Base-by-base conservation (phyloP, 2,797 vertebrate species). In the Channa striata region DNA sequence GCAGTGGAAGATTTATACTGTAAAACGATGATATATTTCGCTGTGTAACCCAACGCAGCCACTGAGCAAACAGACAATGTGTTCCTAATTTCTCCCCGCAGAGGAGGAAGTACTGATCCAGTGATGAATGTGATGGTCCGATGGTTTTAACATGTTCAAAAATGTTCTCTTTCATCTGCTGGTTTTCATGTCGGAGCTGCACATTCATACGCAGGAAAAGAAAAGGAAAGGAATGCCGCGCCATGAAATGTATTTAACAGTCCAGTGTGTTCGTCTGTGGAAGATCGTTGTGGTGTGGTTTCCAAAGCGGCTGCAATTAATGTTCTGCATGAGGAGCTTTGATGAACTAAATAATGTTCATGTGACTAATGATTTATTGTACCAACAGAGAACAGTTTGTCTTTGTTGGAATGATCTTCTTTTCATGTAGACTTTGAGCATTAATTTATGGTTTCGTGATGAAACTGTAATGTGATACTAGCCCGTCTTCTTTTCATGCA, bases 61-160 rank as follows among this genome's bases (percentile, higher is more conserved):
- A 25, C 6, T 60, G 50, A 74, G 74, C 68, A 60, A 52, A 74
- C 60, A 52, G 47, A 82, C 81, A 90, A 86, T 85, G 77, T 92
- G 91, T 90, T 93, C 88, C 92, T 80, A 79, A 89, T 87, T 79
- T 77, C 42, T 78, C 49, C 65, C 62, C 21, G 1, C 50, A n/a
- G 73, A 72, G 74, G 59, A 89, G 88, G 91, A 92, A 89, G 87
- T 46, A 30, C 44, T 84, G 85, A 88, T 72, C 80, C 72, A n/a
- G 71, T 68, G 78, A 78, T 87, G 87, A 80, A 91, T 90, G 89
- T 94, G 94, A 94, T 94, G 93, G 93, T 94, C 91, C 5, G 80
- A 72, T 94, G 91, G 79, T 70, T 90, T 65, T 78, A 69, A 78
- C 87, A 79, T 86, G 86, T 82, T 72, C 50, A 81, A 69, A 85